Conservation (phyloP, 2,797 vertebrate species). For the Acrossocheilus wenchowensis region DNA sequence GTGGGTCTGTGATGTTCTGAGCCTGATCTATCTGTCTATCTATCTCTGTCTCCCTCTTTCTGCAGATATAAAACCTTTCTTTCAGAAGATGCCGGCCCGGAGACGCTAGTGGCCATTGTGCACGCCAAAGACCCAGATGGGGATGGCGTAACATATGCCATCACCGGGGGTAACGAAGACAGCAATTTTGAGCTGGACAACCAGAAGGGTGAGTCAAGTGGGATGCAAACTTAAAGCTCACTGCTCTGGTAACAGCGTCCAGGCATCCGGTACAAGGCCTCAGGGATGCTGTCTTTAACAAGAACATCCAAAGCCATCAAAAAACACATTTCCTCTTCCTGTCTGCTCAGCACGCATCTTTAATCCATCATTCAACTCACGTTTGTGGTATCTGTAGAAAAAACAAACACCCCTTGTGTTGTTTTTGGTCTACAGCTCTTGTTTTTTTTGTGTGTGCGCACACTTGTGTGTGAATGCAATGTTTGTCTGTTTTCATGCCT, state of each 20-base stretch:
- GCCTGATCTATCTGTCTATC: constrained; percentile 29
- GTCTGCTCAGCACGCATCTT: constrained; percentile 5
- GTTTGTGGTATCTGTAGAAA: constrained; percentile 31
- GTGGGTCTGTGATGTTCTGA: constrained; percentile 50
- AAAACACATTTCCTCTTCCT: neutral
- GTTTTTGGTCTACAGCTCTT: constrained; percentile 33
- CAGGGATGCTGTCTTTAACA: constrained; percentile 37
- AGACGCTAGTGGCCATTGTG: constrained; percentile 86
- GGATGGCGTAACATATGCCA: constrained; percentile 84
- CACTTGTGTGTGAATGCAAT: constrained; percentile 32
- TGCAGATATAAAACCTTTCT: constrained; percentile 89
- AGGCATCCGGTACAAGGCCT: constrained; percentile 48
- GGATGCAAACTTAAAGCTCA: constrained; percentile 34
- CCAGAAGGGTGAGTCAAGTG: constrained; percentile 80
- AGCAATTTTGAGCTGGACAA: constrained; percentile 90
- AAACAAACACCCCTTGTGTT: constrained; percentile 34
- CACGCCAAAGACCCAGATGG: constrained; percentile 90
- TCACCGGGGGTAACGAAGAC: constrained; percentile 89
- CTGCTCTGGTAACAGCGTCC: constrained; percentile 66
- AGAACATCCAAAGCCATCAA: constrained; percentile 47
- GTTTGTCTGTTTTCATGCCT: constrained; percentile 50
- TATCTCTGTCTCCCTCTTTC: constrained; percentile 19
- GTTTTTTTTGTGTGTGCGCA: constrained; percentile 21
- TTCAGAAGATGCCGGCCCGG: constrained; percentile 89
- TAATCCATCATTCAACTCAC: constrained; percentile 30